phyloP scores from a whole-genome alignment of 2,113 vertebrate species.

The Pterocles gutturalis region DNA sequence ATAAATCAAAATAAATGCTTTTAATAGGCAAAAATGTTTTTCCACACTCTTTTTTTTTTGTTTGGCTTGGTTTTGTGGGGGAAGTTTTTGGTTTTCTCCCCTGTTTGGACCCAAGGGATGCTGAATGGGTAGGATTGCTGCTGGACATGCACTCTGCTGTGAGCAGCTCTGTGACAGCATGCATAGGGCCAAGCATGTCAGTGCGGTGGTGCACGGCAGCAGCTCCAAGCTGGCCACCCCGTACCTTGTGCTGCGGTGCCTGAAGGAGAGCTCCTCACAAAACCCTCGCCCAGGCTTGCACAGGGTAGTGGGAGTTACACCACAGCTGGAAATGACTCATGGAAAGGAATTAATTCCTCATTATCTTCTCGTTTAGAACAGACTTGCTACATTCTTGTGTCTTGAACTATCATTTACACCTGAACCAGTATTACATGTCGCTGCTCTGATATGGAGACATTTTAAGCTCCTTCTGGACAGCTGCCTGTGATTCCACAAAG shows the following conservation, averaged over 20 bases:
- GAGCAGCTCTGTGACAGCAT: fast-evolving
- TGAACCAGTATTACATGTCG: fast-evolving
- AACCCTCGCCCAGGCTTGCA: not conserved
- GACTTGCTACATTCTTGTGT: not conserved
- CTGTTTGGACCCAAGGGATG: fast-evolving
- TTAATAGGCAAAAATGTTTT: not conserved
- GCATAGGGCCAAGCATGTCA: fast-evolving
- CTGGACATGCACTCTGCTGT: fast-evolving
- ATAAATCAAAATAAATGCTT: not conserved
- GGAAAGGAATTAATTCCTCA: not conserved
- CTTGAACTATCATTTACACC: not conserved
- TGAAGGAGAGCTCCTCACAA: not conserved
- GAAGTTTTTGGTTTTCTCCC: fast-evolving
- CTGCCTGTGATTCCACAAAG: not conserved
- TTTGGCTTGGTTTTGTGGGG: fast-evolving
- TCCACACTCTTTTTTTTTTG: not conserved
- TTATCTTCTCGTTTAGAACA: not conserved
- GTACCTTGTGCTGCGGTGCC: fast-evolving
- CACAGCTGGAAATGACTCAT: not conserved
- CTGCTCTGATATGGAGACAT: fast-evolving
- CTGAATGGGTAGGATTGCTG: not conserved
- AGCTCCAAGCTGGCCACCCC: fast-evolving
- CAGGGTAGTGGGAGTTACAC: fast-evolving
- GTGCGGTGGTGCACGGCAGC: fast-evolving
- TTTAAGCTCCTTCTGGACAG: not conserved